phyloP scores from a whole-genome alignment of 2,888 invertebrate species.

The Sphaerophoria taeniata region DNA sequence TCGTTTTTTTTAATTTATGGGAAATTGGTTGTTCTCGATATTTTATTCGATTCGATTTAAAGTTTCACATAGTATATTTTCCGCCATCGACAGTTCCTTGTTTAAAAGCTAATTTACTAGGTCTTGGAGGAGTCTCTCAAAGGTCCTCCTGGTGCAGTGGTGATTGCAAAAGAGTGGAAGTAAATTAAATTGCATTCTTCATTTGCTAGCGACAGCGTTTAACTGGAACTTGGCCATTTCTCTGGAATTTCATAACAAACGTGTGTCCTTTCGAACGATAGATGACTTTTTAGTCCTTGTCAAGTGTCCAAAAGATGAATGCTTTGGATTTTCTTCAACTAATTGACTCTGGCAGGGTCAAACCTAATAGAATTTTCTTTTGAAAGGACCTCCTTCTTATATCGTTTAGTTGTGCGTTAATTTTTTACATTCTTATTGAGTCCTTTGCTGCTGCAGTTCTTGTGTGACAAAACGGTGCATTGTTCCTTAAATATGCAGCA shows the following conservation, averaged over 20 bases:
- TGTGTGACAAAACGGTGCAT: conserved; percentile 45
- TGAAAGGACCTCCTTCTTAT: background rate
- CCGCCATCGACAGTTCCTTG: conserved; percentile 18
- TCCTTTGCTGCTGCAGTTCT: background rate
- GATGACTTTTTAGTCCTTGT: conserved; percentile 26
- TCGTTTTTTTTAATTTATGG: conserved; percentile 58
- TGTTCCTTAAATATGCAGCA: conserved; percentile 47
- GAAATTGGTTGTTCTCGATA: conserved; percentile 64
- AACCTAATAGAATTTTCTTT: conserved; percentile 5
- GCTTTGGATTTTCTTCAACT: conserved; percentile 42
- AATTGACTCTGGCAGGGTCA: conserved; percentile 59
- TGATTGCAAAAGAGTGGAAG: conserved; percentile 20
- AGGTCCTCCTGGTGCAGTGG: background rate
- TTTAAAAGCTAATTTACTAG: conserved; percentile 65
- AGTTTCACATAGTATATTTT: too few species aligned
- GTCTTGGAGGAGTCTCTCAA: background rate
- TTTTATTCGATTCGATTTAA: conserved; percentile 40
- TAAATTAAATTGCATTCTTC: conserved; percentile 72
- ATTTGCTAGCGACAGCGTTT: conserved; percentile 48
- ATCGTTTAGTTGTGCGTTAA: conserved; percentile 31
- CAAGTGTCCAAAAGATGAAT: conserved; percentile 62
- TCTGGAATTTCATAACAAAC: conserved; percentile 51
- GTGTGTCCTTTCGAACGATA: background rate
- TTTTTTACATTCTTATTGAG: conserved; percentile 25
- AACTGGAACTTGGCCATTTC: conserved; percentile 65